A percentile compares a stretch with the other conserved stretches of the same genome.
Conservation (phyloP, 2,113 vertebrate species). For the Hippoglossus stenolepis region DNA sequence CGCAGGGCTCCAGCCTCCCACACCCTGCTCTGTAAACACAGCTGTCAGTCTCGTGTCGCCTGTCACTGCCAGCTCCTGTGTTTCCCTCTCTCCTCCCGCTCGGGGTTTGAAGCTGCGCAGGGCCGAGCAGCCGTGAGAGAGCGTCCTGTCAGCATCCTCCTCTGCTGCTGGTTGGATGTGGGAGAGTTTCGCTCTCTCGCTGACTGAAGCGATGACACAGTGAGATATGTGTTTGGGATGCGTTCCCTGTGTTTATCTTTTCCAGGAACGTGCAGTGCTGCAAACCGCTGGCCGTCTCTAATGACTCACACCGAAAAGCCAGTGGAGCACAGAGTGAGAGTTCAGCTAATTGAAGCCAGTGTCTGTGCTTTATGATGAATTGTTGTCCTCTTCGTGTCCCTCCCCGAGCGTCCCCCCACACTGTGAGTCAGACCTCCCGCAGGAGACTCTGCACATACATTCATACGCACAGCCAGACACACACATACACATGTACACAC, state of each 20-base stretch:
- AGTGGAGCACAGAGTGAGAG: conserved; percentile 12
- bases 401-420: conserved; percentile 61
- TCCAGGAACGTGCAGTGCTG: conserved; percentile 1
- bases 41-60: conserved; percentile 73
- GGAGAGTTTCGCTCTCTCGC: conserved; percentile 38
- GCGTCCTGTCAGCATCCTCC: conserved; percentile 43
- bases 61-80: conserved; percentile 54
- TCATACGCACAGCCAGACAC: neutral
- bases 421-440: conserved; percentile 69
- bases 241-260: conserved; percentile 47
- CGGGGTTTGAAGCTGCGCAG: conserved; percentile 38
- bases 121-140: neutral
- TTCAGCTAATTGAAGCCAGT: conserved; percentile 69
- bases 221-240: conserved; percentile 27
- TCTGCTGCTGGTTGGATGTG: conserved; percentile 21
- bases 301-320: conserved; percentile 42
- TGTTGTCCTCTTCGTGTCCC: conserved; percentile 60
- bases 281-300: conserved; percentile 37
- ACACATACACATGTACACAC: conserved; percentile 1
- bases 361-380: conserved; percentile 55
- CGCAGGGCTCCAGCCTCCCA: conserved; percentile 51
- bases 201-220: conserved; percentile 47
- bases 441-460: conserved; percentile 30
- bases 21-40: conserved; percentile 71
- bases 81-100: conserved; percentile 50